Evolutionary conservation across 2,888 invertebrate species (phyloP), one percentile per base, ranked within the genome.

Genomic region (Spisula solida): DNA sequence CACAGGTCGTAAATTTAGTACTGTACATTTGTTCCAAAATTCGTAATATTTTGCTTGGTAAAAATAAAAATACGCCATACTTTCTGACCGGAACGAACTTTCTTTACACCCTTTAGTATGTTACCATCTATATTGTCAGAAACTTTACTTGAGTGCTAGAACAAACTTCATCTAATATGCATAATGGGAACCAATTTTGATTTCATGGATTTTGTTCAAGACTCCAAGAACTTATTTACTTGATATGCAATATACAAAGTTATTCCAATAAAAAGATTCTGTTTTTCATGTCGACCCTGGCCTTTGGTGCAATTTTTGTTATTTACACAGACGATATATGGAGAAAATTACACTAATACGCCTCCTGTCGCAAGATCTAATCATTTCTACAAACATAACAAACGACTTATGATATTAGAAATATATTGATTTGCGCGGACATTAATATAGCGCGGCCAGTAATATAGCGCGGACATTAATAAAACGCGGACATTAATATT

Each of bases 351-450:
- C 16, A 75, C 75, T 16, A 75, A 75, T 31, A 18, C 31, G 18
- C 16, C 6, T 18, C 25, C 75, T 31, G 29, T 4, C 31, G 5
- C 12, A 31, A 34, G 31, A 34, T 18, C 12, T 75, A 16, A 75
- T 75, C 18, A 75, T 75, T 34, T 75, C 12, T 75, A 16, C 34
- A 75, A 75, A 75, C 25, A 75, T 75, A 75, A 75, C 75, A 34
- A 75, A 34, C 16, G 34, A 75, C 75, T 31, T 75, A 34, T 18
- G 31, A 31, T 75, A 75, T 75, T 75, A 34, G 70, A 31, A n/a
- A 12, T 6, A n/a, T 70, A 31, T 75, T 75, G 75, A 75, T 75
- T 31, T 12, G 25, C 4, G n/a, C 10, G 25, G 25, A 66, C 25
- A 66, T 66, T 41, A 41, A 41, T 41, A 5, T 41, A 41, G 70